Evolutionary conservation across 2,113 vertebrate genomes (phyloP).

Genomic region (Scomber japonicus): DNA sequence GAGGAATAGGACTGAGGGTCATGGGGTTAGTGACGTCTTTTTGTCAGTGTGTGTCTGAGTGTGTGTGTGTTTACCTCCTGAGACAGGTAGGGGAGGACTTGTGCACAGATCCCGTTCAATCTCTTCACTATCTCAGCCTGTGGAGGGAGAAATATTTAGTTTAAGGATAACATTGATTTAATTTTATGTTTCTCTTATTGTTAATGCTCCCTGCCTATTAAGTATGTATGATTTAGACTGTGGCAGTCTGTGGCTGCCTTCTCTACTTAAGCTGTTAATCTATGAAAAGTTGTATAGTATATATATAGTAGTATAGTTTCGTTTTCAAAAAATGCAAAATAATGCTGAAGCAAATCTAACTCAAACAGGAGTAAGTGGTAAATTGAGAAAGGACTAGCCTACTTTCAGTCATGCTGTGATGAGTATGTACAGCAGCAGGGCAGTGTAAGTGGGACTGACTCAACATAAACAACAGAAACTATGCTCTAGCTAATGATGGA

Average conservation of each 20-base stretch:
- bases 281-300: too few relatives aligned
- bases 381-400: background rate
- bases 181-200: too few relatives aligned
- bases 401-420: background rate
- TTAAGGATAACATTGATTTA: background rate
- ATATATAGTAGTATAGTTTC: too few relatives aligned
- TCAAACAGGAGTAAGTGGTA: too few relatives aligned
- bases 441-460: too few relatives aligned
- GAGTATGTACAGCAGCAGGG: background rate
- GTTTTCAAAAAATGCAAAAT: too few relatives aligned
- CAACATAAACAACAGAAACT: too few relatives aligned
- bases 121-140: conserved; percentile 99
- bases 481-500: background rate
- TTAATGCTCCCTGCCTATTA: too few relatives aligned
- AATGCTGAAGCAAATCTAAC: too few relatives aligned
- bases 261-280: background rate
- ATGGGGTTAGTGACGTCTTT: conserved; percentile 55
- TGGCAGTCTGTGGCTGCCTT: too few relatives aligned
- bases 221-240: too few relatives aligned
- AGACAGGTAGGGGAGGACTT: conserved; percentile 97
- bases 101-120: conserved; percentile 97
- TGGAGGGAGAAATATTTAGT: conserved; percentile 15
- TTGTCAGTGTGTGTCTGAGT: conserved; percentile 20
- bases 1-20: conserved; percentile 64
- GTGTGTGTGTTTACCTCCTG: conserved; percentile 90